Base-by-base conservation (phyloP, 2,113 vertebrate species). In the Nibea coibor region DNA sequence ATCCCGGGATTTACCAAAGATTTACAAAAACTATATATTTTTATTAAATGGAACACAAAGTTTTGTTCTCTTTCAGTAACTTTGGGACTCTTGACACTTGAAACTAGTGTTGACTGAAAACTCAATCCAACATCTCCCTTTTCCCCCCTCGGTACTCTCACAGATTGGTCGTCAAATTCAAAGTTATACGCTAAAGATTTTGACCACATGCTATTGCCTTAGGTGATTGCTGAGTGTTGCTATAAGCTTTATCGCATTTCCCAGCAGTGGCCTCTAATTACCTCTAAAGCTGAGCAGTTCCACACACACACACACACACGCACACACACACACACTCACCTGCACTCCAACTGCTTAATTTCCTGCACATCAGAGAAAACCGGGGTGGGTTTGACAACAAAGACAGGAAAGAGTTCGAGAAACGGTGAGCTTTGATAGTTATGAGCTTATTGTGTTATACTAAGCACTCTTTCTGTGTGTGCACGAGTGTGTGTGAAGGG, bases 321-420 rank as follows among this genome's bases (percentile, higher is more conserved):
- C 35, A 56, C 67, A 54, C 66, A 58, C 71, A 56, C 67, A 58
- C 71, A 62, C 54, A 24, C 61, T 90, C 89, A 92, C 90, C 91
- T 91, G 87, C 28, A 19, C 72, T 57, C 71, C 78, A 88, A 90
- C 82, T 87, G 68, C 51, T 88, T 91, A 58, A 93, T 92, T 93
- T 94, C 91, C 92, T 91, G 79, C 53, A 90, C 80, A 86, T 90
- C 83, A 91, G 84, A 87, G 81, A 83, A 51, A 61, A 26, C 39
- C 11, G 48, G 69, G 74, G 73, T 47, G 81, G 68, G 56, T 75
- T 45, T 2, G 10, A 78, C 86, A 88, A 93, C 88, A 94, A 93
- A 92, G 89, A 74, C 72, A 69, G 87, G 92, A 89, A 92, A 77
- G 56, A 81, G 88, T 91, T 87, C 82, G 82, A 87, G 85, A 92